Percentiles rank a stretch among this genome's conserved stretches.
Conservation (phyloP, 2,113 vertebrate species). For the Thryonomys swinderianus region DNA sequence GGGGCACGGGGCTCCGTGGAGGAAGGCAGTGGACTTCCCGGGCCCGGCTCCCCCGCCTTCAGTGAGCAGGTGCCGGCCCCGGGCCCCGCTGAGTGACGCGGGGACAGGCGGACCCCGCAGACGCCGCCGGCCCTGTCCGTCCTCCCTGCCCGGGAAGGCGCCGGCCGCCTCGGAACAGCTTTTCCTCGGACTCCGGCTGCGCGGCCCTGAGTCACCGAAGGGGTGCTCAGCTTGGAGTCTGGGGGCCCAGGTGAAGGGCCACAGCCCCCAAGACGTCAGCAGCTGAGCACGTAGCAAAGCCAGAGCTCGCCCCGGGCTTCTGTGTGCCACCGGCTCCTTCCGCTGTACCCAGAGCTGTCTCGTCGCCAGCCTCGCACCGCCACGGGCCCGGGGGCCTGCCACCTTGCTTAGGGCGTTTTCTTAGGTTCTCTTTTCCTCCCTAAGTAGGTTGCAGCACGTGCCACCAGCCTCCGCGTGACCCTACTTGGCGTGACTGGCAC, state of each 20-base stretch:
- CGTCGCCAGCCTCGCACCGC: neutral
- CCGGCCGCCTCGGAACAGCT: neutral
- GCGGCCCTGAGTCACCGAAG: accelerated
- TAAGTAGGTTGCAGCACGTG: accelerated
- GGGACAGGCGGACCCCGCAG: accelerated
- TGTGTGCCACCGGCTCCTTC: accelerated
- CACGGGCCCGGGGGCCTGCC: neutral
- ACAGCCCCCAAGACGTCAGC: accelerated
- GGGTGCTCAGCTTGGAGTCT: accelerated
- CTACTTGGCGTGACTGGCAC: accelerated
- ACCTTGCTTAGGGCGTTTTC: accelerated
- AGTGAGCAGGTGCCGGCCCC: accelerated
- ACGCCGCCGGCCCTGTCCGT: neutral
- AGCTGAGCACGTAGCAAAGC: accelerated
- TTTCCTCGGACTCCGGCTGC: neutral
- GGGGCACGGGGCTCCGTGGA: neutral
- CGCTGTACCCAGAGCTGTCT: no score
- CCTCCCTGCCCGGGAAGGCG: neutral
- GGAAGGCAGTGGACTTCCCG: neutral
- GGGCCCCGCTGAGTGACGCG: accelerated
- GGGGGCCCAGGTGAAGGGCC: accelerated
- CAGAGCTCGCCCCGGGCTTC: accelerated
- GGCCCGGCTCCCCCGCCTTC: neutral
- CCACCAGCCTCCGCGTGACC: accelerated
- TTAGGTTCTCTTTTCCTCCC: no score